These are phyloP conservation scores for Amphilophus citrinellus DNA, from an alignment of 2,113 vertebrate genomes.

Conservation along the genomic window DNA sequence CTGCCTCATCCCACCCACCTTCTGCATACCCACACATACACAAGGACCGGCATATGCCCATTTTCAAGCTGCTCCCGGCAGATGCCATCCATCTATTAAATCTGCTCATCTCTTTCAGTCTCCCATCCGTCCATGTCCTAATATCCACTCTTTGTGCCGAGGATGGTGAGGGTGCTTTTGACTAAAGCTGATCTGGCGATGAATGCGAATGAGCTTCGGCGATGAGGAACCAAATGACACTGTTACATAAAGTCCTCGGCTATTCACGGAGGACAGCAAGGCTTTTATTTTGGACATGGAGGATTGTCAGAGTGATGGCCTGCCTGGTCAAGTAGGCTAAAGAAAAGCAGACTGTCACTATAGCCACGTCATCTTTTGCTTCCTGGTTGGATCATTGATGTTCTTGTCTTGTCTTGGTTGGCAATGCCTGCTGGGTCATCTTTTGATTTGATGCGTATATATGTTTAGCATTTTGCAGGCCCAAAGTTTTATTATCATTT, in stretches of 20 bases:
- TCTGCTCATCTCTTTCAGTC: conserved; percentile 5
- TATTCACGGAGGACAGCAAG: conserved; percentile 59
- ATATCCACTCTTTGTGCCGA: background rate
- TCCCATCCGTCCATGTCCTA: conserved; percentile 18
- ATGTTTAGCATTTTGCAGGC: background rate
- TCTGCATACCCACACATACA: conserved; percentile 27
- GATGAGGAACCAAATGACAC: conserved; percentile 68
- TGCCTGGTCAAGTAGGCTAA: background rate
- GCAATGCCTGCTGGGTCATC: background rate
- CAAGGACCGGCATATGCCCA: conserved; percentile 38
- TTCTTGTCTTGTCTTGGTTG: background rate
- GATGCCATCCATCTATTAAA: conserved; percentile 30
- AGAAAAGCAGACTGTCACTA: background rate
- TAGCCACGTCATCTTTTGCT: background rate
- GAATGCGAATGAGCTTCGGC: conserved; percentile 71
- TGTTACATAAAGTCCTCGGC: conserved; percentile 61
- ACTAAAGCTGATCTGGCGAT: conserved; percentile 47
- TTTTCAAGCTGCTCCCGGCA: conserved; percentile 17
- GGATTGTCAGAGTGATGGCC: conserved; percentile 13
- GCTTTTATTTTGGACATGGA: conserved; percentile 53
- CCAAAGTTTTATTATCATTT: background rate
- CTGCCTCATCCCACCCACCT: conserved; percentile 17
- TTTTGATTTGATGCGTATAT: background rate
- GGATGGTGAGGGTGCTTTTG: conserved; percentile 37
- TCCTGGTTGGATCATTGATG: background rate